phyloP scores from a whole-genome alignment of 2,888 invertebrate genomes.

The Ormyrus rosae region DNA sequence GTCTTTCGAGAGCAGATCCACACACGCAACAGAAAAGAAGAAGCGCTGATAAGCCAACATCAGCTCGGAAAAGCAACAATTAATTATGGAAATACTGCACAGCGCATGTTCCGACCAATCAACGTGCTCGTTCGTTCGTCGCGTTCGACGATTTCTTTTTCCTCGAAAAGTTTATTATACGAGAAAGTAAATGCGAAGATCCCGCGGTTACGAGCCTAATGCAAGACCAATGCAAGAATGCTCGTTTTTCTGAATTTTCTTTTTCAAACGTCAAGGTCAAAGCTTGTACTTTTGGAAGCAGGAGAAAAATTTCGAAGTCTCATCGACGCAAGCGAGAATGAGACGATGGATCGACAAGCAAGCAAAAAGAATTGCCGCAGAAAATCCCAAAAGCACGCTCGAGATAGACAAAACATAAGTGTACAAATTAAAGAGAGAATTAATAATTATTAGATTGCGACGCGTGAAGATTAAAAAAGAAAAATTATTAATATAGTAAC shows the following conservation, averaged over 20 bases:
- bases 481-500: constrained; percentile 68
- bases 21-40: constrained; percentile 44
- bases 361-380: constrained; percentile 44
- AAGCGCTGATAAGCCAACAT: constrained; percentile 46
- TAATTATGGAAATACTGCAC: constrained; percentile 54
- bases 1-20: constrained; percentile 56
- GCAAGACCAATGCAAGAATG: constrained; percentile 38
- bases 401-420: constrained; percentile 64
- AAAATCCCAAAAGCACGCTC: constrained; percentile 69
- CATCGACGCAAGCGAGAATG: constrained; percentile 34
- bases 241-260: constrained; percentile 19
- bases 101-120: constrained; percentile 61
- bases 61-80: constrained; percentile 33
- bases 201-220: constrained; percentile 33
- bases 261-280: background rate
- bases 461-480: constrained; percentile 58
- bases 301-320: constrained; percentile 37
- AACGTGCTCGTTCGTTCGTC: constrained; percentile 61
- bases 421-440: constrained; percentile 72
- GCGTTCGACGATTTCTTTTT: constrained; percentile 65
- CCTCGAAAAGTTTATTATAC: constrained; percentile 54
- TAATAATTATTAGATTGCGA: constrained; percentile 54
- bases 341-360: constrained; percentile 46
- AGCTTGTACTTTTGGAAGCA: constrained; percentile 44
- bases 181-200: constrained; percentile 36